Base-by-base conservation (phyloP, 2,888 invertebrate genomes). In the Eristalinus sepulchralis region DNA sequence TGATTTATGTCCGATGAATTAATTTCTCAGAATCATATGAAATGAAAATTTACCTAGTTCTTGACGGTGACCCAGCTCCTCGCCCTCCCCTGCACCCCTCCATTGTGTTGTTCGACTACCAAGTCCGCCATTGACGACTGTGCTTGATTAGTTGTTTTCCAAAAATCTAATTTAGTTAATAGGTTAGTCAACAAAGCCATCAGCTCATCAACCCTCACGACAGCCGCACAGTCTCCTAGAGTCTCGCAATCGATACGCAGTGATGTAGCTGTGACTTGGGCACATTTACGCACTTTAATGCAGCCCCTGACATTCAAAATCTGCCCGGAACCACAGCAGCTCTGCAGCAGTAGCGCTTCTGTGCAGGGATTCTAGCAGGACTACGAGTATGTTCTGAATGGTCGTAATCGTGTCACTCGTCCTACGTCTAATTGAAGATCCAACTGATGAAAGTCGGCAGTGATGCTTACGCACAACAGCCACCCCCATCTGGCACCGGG, bases 11-110 rank as follows among this genome's bases (percentile, higher is more conserved):
- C 13, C 22, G 31, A 75, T 78, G 72, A 64, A 83, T 75, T 70
- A 75, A 75, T 79, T 79, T 79, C 83, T 70, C 10, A n/a, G 79
- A 83, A 83, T 75, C 64, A 64, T 64, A 78, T 59, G 78, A 78
- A 71, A 70, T 64, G 2, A 47, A 27, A 77, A 71, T 78, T 70
- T 64, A 71, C 57, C 78, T 71, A 70, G 36, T 70, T 27, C 17
- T 33, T 34, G 39, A 13, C 17, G 34, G 9, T 36, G 27, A 33
- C n/a, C 55, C 55, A n/a, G n/a, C n/a, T n/a, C 9, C 20, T 22
- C 22, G 11, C 22, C 20, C 22, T 5, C 9, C 20, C 20, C 55
- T 20, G 8, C 20, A 5, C 27, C 27, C 27, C 27, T 27, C n/a
- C 53, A n/a, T 20, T 2, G 11, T 17, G 53, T 6, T 13, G 53